These are phyloP conservation scores for Prochilodus magdalenae DNA, from an alignment of 2,113 vertebrate genomes.

Conservation along the genomic window DNA sequence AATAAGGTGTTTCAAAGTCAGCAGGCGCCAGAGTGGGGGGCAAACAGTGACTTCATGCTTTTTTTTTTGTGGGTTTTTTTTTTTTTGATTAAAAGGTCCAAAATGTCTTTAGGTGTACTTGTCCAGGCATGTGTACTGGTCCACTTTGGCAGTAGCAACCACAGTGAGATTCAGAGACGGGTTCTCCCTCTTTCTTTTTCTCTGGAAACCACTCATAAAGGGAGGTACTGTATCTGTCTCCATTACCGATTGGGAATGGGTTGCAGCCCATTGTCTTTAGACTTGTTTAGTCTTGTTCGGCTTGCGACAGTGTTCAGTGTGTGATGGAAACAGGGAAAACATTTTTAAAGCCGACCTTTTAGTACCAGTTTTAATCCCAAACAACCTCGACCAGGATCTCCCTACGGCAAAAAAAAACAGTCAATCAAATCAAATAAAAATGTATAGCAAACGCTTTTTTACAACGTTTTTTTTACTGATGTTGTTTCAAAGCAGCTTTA, in stretches of 20 bases:
- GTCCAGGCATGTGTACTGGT: conserved; percentile 63
- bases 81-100: conserved; percentile 45
- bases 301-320: conserved; percentile 27
- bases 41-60: background rate
- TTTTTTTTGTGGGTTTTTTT: background rate
- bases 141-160: background rate
- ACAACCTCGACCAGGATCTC: conserved; percentile 57
- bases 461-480: too few species aligned
- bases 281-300: conserved; percentile 42
- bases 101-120: conserved; percentile 46
- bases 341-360: conserved; percentile 45
- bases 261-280: conserved; percentile 18
- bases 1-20: background rate
- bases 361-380: conserved; percentile 57
- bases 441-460: too few species aligned
- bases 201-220: conserved; percentile 60
- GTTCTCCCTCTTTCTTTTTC: conserved; percentile 62
- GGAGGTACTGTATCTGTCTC: conserved; percentile 46
- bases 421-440: conserved; percentile 68
- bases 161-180: conserved; percentile 41
- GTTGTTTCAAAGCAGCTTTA: too few species aligned
- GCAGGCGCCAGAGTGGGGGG: background rate
- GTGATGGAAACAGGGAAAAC: conserved; percentile 64
- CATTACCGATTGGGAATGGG: conserved; percentile 9
- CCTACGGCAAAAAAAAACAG: conserved; percentile 28